phyloP scores from a whole-genome alignment of 2,797 vertebrate genomes.

The Potorous gilbertii region DNA sequence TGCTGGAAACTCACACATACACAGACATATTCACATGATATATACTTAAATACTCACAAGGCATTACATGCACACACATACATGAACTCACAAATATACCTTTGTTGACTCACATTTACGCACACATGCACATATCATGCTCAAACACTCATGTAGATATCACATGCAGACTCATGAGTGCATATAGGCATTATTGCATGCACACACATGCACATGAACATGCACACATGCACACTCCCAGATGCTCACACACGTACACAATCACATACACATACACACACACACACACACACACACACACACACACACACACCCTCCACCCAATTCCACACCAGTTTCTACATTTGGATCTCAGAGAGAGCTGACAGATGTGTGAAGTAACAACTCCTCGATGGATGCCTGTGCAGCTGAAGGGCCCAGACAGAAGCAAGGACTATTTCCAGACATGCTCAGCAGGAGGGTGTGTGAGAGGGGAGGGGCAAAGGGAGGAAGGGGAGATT shows the following conservation, averaged over 20 bases:
- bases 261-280: neutral
- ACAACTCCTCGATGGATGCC: conserved; percentile 69
- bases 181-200: too few relatives aligned
- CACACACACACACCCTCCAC: conserved; percentile 49
- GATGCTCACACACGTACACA: neutral
- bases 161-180: neutral
- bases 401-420: conserved; percentile 76
- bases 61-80: neutral
- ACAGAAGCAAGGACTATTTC: conserved; percentile 73
- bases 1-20: neutral
- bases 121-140: neutral
- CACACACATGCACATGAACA: neutral
- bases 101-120: neutral
- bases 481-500: neutral
- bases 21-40: neutral
- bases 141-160: neutral
- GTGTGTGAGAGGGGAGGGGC: conserved; percentile 11
- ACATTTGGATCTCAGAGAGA: conserved; percentile 80
- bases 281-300: neutral
- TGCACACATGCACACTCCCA: neutral
- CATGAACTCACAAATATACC: neutral
- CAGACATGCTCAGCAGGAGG: conserved; percentile 71
- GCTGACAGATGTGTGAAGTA: conserved; percentile 81
- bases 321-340: conserved; percentile 71
- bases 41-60: neutral